phyloP scores from a whole-genome alignment of 2,888 invertebrate species.

The Leucania comma region DNA sequence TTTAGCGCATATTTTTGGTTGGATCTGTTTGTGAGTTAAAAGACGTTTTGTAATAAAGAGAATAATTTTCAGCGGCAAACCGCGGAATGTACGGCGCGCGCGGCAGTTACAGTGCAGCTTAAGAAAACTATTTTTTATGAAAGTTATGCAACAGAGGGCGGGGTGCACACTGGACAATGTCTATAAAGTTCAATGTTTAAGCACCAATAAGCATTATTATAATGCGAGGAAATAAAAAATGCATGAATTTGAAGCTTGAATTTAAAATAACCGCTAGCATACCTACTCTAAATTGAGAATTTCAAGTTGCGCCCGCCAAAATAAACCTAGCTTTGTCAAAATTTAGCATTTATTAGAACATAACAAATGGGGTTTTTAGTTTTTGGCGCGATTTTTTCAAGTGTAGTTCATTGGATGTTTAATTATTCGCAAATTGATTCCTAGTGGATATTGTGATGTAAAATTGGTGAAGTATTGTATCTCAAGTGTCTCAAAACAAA shows the following conservation, averaged over 20 bases:
- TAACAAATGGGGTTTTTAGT: too few relatives aligned
- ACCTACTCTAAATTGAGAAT: neutral
- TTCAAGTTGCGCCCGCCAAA: too few relatives aligned
- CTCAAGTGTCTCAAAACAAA: too few relatives aligned
- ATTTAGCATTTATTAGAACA: too few relatives aligned
- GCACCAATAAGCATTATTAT: neutral
- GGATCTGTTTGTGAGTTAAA: constrained; percentile 40
- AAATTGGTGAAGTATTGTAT: too few relatives aligned
- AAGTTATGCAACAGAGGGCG: constrained; percentile 61
- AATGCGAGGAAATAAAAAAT: neutral
- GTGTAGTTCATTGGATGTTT: too few relatives aligned
- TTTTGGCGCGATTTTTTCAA: too few relatives aligned
- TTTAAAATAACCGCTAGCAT: too few relatives aligned
- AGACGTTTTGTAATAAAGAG: constrained; percentile 61
- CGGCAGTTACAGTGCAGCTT: constrained; percentile 65
- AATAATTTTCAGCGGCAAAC: constrained; percentile 82
- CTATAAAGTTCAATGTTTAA: constrained; percentile 41
- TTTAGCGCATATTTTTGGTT: constrained; percentile 58
- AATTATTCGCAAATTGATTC: too few relatives aligned
- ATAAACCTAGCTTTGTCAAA: too few relatives aligned
- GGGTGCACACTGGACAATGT: constrained; percentile 33
- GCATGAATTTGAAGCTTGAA: neutral
- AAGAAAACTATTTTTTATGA: constrained; percentile 69
- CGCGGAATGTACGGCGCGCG: constrained; percentile 82
- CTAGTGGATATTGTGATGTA: too few relatives aligned